Percentiles rank a stretch among this genome's conserved stretches.
Evolutionary conservation across 1,140 invertebrate species (phyloP).

Genomic region (Drosophila sp.): DNA sequence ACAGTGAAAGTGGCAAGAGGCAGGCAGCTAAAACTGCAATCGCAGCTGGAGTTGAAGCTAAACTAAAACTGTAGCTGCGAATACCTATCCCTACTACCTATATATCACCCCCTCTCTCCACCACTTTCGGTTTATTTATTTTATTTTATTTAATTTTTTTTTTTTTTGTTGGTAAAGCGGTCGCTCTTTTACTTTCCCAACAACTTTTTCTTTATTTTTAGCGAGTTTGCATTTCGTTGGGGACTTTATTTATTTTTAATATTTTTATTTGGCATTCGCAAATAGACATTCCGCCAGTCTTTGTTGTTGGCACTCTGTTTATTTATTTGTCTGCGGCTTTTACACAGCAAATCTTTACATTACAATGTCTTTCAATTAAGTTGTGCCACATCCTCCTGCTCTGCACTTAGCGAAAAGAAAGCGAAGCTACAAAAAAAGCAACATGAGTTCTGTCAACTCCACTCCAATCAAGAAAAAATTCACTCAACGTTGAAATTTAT

Average conservation of each 20-base stretch:
- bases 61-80: conserved; percentile 3
- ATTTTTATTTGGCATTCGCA: conserved; percentile 71
- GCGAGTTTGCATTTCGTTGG: conserved; percentile 54
- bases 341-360: conserved; percentile 61
- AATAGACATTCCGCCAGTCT: conserved; percentile 48
- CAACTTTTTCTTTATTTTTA: conserved; percentile 12
- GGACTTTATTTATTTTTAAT: conserved; percentile 76
- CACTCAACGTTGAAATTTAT: conserved; percentile 10
- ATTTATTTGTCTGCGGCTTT: conserved; percentile 65
- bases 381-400: conserved; percentile 21
- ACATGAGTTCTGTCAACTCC: conserved; percentile 2
- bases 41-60: conserved; percentile 45
- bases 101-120: not conserved
- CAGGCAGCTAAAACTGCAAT: conserved; percentile 77
- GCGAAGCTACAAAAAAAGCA: not conserved
- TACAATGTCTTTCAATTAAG: conserved; percentile 76
- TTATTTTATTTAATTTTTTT: no score
- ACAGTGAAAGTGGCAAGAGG: conserved; percentile 20
- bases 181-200: conserved; percentile 18
- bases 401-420: not conserved
- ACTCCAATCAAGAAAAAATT: conserved; percentile 8
- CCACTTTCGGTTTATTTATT: not conserved
- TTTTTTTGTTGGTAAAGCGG: no score
- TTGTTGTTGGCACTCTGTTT: conserved; percentile 47
- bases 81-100: not conserved